Evolutionary conservation across 30 jellyfish, hydroid and myxozoan species (phyloP), one percentile per base, ranked within the genome.

Genomic region (Calvadosia cruxmelitensis): DNA sequence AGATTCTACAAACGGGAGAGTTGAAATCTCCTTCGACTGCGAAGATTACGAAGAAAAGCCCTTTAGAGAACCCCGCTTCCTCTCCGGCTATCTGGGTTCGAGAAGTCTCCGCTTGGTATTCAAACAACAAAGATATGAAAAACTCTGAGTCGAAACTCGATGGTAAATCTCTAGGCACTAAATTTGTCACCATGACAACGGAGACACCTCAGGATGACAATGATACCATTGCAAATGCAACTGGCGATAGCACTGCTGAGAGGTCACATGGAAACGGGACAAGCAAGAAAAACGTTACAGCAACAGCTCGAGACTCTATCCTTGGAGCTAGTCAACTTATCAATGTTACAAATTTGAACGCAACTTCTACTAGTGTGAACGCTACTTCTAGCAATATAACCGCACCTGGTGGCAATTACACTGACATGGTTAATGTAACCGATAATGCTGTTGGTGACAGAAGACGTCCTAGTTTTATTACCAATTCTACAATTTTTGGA

Each of bases 51-150:
- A 42, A 42, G 57, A 42, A 42, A 42, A 10, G 20, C 10, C 57
- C 10, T 5, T 20, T 42, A 10, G 10, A 10, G 10, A 42, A 5
- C 57, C 15, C 15, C 10, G 57, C 15, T 10, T 10, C 57, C 20
- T 42, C 57, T 42, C 57, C 57, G 20, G 57, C 57, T 42, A 42
- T 42, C 57, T 42, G 57, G 57, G 57, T 42, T 42, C 57, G 57
- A 5, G 57, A 42, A 20, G 20, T 42, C 10, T 42, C 57, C 15
- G 57, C 57, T 42, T 42, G 57, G 57, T 42, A 42, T 20, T 42
- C 57, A 42, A 42, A 42, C 20, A 42, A 42, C 57, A 42, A 20
- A 42, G 57, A 42, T 42, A 10, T 10, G 10, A 42, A 10, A 42
- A 10, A 42, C 20, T 20, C 10, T 20, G 57, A 42, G 10, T 42